These are phyloP conservation scores for Cotesia congregata DNA, from an alignment of 2,888 invertebrate genomes.

Conservation along the genomic window DNA sequence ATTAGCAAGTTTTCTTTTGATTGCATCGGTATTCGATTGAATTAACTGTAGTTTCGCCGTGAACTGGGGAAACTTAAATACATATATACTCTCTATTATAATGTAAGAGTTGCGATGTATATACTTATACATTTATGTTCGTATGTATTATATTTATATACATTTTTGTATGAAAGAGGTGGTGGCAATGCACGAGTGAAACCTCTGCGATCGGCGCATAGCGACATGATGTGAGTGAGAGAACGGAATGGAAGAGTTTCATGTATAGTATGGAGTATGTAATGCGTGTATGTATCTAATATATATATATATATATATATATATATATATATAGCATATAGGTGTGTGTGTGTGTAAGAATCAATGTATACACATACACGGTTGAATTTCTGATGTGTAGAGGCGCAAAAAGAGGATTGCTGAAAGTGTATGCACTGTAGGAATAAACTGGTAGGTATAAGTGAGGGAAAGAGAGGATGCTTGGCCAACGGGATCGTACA, in stretches of 20 bases:
- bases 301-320: neutral
- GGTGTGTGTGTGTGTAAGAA: neutral
- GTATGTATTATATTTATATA: slow-evolving; percentile 15
- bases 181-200: slow-evolving; percentile 26
- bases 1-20: slow-evolving; percentile 16
- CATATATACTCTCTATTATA: too few species aligned
- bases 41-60: slow-evolving; percentile 57
- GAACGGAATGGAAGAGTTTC: neutral
- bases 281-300: slow-evolving; percentile 7
- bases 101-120: slow-evolving; percentile 4
- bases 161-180: too few species aligned
- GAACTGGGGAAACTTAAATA: slow-evolving; percentile 22
- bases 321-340: neutral
- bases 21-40: slow-evolving; percentile 50
- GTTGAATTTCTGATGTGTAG: too few species aligned
- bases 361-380: too few species aligned
- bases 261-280: neutral
- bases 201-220: slow-evolving; percentile 29
- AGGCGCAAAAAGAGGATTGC: neutral
- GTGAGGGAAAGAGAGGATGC: slow-evolving; percentile 39
- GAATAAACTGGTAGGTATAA: slow-evolving; percentile 31
- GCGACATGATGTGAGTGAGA: neutral
- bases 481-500: slow-evolving; percentile 36
- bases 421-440: slow-evolving; percentile 6
- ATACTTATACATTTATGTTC: neutral